Conservation (phyloP, 2,113 vertebrate genomes). For the Turdus rufiventris region DNA sequence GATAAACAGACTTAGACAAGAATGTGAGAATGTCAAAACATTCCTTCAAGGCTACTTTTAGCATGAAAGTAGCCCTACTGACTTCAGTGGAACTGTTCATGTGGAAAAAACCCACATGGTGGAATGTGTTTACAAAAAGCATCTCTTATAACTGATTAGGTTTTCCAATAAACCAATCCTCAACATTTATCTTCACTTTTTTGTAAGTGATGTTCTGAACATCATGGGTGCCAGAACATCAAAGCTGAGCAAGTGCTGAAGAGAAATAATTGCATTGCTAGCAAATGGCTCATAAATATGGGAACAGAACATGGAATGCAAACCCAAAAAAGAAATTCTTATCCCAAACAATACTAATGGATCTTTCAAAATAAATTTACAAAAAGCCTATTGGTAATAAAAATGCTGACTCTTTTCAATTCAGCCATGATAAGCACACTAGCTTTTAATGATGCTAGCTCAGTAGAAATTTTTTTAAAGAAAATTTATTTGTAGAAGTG, state of each 20-base stretch:
- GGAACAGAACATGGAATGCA: neutral
- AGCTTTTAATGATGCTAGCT: neutral
- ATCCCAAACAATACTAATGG: neutral
- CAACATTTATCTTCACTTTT: neutral
- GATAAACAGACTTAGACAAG: neutral
- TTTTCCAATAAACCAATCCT: neutral
- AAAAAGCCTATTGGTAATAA: neutral
- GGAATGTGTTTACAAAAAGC: neutral
- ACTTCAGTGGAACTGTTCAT: neutral
- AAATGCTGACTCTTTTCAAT: neutral
- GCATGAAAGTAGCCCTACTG: neutral
- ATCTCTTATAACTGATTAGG: neutral
- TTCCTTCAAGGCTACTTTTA: neutral
- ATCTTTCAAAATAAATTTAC: neutral
- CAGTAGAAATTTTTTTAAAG: neutral
- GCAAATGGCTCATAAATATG: neutral
- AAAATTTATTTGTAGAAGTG: neutral
- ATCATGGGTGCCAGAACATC: neutral
- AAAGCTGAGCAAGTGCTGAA: neutral
- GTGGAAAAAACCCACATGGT: neutral
- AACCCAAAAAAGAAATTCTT: neutral
- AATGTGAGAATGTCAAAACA: neutral
- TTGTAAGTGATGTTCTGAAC: neutral
- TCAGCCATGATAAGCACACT: neutral
- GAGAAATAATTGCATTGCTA: neutral